Evolutionary conservation across 1,140 invertebrate genomes (phyloP).

Genomic region (Drosophila mojavensis): DNA sequence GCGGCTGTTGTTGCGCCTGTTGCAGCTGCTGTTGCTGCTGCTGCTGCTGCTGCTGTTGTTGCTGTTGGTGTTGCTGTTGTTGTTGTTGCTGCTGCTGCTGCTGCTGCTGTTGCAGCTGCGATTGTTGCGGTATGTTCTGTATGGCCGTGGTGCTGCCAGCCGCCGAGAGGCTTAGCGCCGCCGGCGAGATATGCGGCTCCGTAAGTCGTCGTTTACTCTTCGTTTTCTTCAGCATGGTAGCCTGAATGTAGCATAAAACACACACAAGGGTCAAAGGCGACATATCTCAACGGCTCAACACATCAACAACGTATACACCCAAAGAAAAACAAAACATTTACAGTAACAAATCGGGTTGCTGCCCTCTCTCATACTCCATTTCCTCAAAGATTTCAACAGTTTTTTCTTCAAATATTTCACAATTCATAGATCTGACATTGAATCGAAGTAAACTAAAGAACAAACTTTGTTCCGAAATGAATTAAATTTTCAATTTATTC

Average conservation of each 20-base stretch:
- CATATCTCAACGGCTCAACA: conserved; percentile 47
- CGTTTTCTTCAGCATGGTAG: conserved; percentile 91
- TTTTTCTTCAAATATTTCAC: no score
- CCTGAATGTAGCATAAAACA: conserved; percentile 84
- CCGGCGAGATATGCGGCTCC: conserved; percentile 90
- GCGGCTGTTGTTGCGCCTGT: conserved; percentile 56
- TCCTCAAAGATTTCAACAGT: no score
- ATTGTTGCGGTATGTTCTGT: conserved; percentile 25
- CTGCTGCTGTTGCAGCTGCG: conserved; percentile 53
- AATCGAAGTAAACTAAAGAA: no score
- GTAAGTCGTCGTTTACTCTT: conserved; percentile 97
- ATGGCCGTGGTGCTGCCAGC: conserved; percentile 28
- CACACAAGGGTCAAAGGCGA: conserved; percentile 76
- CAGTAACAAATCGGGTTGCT: conserved; percentile 23
- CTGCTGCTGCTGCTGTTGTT: conserved; percentile 38
- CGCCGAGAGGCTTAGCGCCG: conserved; percentile 77
- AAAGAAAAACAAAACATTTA: conserved; percentile 56
- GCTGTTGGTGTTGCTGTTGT: conserved; percentile 30
- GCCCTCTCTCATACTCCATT: not conserved
- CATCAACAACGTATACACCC: conserved; percentile 17
- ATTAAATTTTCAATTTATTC: not conserved
- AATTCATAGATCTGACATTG: no score
- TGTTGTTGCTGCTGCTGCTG: conserved; percentile 55
- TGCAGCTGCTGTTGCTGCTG: conserved; percentile 39
- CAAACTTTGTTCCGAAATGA: not conserved